phyloP scores from a whole-genome alignment of 2,888 invertebrate genomes.

The Homarus gammarus region DNA sequence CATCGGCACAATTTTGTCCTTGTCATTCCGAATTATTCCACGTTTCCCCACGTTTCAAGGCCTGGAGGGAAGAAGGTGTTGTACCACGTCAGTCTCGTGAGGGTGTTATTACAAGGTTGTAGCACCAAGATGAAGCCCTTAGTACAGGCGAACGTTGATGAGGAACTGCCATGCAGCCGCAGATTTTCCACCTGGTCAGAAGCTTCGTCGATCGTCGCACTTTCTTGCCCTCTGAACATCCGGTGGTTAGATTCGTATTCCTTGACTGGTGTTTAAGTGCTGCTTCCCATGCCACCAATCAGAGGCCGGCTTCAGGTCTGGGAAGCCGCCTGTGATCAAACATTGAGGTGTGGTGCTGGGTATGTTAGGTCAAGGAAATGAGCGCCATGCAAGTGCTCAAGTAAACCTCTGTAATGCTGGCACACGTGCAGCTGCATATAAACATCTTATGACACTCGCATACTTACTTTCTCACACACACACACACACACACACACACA shows the following conservation, averaged over 20 bases:
- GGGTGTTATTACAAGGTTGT: not conserved
- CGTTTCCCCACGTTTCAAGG: constrained; percentile 36
- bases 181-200: constrained; percentile 27
- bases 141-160: not conserved
- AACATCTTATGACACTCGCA: too few species aligned
- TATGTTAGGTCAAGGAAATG: too few species aligned
- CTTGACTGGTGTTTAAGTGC: not conserved
- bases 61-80: constrained; percentile 6
- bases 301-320: not conserved
- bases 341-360: too few species aligned
- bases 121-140: not conserved
- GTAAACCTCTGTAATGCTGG: too few species aligned
- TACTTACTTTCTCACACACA: too few species aligned
- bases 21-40: constrained; percentile 46
- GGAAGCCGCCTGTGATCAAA: not conserved
- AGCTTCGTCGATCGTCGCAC: constrained; percentile 6
- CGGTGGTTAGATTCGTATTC: constrained; percentile 6
- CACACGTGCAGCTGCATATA: too few species aligned
- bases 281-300: not conserved
- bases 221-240: constrained; percentile 29
- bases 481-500: too few species aligned
- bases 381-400: too few species aligned
- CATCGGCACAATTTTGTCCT: constrained; percentile 37
- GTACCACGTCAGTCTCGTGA: not conserved
- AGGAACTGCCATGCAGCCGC: not conserved